These are phyloP conservation scores for Euplexia lucipara DNA, from an alignment of 2,888 invertebrate species.

Conservation along the genomic window DNA sequence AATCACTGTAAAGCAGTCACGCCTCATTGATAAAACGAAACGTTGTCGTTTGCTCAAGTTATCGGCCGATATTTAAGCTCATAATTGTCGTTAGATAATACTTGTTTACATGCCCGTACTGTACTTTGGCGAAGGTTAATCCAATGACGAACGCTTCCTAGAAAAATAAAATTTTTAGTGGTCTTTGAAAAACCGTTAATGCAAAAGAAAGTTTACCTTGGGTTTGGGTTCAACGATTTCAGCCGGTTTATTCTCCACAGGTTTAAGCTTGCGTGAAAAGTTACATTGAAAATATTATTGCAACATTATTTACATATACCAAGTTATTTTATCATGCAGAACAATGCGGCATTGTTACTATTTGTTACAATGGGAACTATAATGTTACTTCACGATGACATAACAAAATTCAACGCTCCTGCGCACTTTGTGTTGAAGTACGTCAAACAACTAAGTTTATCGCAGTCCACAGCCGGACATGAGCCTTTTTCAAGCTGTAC, in stretches of 20 bases:
- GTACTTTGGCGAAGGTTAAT: conserved; percentile 5
- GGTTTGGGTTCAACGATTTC: conserved; percentile 66
- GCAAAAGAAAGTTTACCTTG: conserved; percentile 66
- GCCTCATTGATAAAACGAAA: conserved; percentile 27
- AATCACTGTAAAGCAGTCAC: conserved; percentile 24
- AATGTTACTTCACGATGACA: conserved; percentile 3
- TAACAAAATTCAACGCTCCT: background rate
- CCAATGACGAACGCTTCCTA: conserved; percentile 1
- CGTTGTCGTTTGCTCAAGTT: background rate
- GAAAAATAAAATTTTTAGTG: no score
- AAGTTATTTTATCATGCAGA: background rate
- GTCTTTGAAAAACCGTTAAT: background rate
- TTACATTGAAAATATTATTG: conserved; percentile 21
- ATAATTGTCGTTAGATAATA: conserved; percentile 6
- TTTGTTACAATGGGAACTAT: background rate
- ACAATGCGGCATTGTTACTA: background rate
- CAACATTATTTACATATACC: background rate
- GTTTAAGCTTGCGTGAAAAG: conserved; percentile 72
- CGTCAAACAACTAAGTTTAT: background rate
- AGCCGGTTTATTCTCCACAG: conserved; percentile 61
- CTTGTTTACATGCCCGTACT: background rate
- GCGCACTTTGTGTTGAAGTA: no score
- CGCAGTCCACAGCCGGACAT: background rate
- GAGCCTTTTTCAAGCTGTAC: background rate
- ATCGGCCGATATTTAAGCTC: conserved; percentile 6